Evolutionary conservation across 2,888 invertebrate genomes (phyloP).

Genomic region (Hemithea aestivaria): DNA sequence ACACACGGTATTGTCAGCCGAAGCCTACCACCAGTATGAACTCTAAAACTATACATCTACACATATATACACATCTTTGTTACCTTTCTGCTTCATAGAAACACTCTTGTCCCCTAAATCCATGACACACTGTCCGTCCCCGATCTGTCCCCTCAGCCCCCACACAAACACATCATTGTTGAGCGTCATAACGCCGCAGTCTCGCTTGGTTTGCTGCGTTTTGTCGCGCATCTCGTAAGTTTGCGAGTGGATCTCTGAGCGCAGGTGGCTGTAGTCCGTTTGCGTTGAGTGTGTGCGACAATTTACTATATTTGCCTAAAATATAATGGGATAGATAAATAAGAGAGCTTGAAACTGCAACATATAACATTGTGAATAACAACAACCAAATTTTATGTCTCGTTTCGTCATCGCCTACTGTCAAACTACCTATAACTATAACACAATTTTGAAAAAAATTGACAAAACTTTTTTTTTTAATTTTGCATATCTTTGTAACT

Average conservation of each 20-base stretch:
- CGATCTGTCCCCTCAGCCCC: conserved; percentile 77
- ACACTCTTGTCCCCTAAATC: conserved; percentile 34
- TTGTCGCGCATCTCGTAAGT: conserved; percentile 70
- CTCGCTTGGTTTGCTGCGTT: conserved; percentile 53
- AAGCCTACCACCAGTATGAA: too few species aligned
- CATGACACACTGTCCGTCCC: conserved; percentile 76
- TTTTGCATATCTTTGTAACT: too few species aligned
- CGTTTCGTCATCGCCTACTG: too few species aligned
- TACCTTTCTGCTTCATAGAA: conserved; percentile 40
- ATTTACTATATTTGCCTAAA: conserved; percentile 80
- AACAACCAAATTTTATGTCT: too few species aligned
- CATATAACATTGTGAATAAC: too few species aligned
- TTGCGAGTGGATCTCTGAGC: conserved; percentile 81
- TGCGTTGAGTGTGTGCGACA: conserved; percentile 84
- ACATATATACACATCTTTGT: too few species aligned
- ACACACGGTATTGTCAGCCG: too few species aligned
- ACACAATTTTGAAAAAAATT: too few species aligned
- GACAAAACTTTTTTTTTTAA: too few species aligned
- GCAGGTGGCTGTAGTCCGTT: conserved; percentile 82
- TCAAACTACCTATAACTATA: too few species aligned
- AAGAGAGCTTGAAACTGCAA: too few species aligned
- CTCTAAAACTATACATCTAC: too few species aligned
- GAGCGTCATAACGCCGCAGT: conserved; percentile 47
- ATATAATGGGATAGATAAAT: not conserved
- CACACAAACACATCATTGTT: conserved; percentile 61